phyloP scores from a whole-genome alignment of 2,113 vertebrate genomes.

The Charina bottae region DNA sequence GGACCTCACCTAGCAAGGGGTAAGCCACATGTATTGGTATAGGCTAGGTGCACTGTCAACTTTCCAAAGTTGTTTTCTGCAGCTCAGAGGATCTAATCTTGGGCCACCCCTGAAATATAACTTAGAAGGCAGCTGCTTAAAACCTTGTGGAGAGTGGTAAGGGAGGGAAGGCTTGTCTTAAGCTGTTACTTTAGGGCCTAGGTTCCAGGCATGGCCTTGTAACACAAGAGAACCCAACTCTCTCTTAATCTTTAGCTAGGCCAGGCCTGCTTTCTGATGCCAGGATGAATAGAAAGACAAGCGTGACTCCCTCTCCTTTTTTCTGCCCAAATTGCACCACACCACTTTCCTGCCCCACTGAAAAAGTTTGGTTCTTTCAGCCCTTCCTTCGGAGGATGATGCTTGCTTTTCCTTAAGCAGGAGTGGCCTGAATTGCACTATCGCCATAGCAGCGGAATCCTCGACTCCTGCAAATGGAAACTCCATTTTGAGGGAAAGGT shows the following conservation, averaged over 20 bases:
- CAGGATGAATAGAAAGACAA: background rate
- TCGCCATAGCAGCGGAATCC: conserved; percentile 12
- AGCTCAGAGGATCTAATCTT: background rate
- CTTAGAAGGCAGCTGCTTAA: background rate
- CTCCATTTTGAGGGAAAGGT: background rate
- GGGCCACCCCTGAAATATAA: background rate
- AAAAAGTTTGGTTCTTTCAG: background rate
- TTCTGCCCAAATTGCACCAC: background rate
- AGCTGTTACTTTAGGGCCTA: background rate
- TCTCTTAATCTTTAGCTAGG: background rate
- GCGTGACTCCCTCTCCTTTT: background rate
- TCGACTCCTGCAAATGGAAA: background rate
- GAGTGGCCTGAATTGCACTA: background rate
- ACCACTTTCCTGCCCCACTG: background rate
- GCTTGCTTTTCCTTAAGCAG: background rate
- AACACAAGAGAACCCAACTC: background rate
- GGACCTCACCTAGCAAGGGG: background rate
- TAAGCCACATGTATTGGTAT: background rate
- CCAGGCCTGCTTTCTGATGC: background rate
- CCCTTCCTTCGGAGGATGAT: background rate
- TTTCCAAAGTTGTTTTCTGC: background rate
- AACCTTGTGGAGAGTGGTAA: background rate
- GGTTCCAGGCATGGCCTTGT: background rate
- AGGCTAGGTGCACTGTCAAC: background rate
- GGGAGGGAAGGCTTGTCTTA: background rate